Evolutionary conservation across 2,797 vertebrate genomes (phyloP), one percentile per base, ranked within the genome.

Genomic region (Propithecus deckenii): DNA sequence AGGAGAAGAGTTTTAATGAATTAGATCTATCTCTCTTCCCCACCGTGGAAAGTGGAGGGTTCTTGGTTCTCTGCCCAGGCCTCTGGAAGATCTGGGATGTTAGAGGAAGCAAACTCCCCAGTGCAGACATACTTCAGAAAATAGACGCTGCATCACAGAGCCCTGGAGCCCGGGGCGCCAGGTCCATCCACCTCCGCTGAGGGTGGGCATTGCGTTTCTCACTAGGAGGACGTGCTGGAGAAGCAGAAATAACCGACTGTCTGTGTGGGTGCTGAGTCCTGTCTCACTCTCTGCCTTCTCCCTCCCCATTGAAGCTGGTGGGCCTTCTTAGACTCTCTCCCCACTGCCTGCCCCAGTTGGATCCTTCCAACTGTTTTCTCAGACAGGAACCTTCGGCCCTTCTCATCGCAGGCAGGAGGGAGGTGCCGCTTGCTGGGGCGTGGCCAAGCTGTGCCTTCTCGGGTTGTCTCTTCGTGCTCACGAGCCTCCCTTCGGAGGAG

Each of bases 1-100:
- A 25, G 67, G 69, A 76, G 43, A 57, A 69, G 63, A 69, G 35
- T 55, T 84, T 79, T 65, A 41, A 67, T 69, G 43, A 80, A 50
- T 75, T 46, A 57, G 65, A 9, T 74, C 55, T 65, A 71, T 35
- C 84, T 67, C n/a, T 86, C 55, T 41, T 41, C 41, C 43, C 43
- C 43, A 14, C 67, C 46, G 28, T 65, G 65, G 28, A 69, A 69
- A 80, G 65, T 15, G 17, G 55, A 74, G 46, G 18, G 35, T 57
- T 89, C 48, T 74, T 69, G 96, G 67, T 84, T 65, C 52, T 78
- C 88, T 97, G 83, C 83, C 87, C 69, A 57, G 81, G 87, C 50
- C 32, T 57, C 85, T 57, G 22, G 48, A 65, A 76, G 71, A 46
- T 55, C 55, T 13, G 38, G n/a, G 74, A 55, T 74, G 57, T 65